Conservation (phyloP, 2,888 invertebrate species). For the Athrips mouffetella region DNA sequence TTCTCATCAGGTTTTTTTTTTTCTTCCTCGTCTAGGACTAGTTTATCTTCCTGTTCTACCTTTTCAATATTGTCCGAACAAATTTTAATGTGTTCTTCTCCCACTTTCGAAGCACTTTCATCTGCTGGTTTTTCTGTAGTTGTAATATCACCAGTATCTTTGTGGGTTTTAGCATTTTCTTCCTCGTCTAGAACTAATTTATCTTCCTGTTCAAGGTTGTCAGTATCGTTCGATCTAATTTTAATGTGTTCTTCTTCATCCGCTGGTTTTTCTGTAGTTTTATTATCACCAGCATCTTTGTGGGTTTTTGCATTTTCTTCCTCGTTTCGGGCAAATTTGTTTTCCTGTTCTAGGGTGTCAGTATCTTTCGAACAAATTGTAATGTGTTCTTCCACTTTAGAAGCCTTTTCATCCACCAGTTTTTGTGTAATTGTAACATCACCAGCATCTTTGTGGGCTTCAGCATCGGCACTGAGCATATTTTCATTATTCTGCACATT, state of each 20-base stretch:
- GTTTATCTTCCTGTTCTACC: neutral
- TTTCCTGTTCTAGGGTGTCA: slow-evolving; percentile 13
- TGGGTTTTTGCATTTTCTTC: slow-evolving; percentile 15
- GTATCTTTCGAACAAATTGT: neutral
- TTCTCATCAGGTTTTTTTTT: neutral
- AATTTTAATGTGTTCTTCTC: no score
- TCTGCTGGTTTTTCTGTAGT: neutral
- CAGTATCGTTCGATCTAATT: no score
- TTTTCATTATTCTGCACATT: slow-evolving; percentile 31
- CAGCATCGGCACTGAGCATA: slow-evolving; percentile 21
- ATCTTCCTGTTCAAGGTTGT: no score
- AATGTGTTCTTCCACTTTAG: neutral
- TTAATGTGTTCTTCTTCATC: slow-evolving; percentile 23
- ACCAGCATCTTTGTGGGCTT: slow-evolving; percentile 16
- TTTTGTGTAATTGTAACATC: slow-evolving; percentile 9
- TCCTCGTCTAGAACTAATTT: no score
- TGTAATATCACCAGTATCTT: no score
- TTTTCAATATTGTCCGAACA: no score
- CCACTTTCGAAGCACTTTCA: neutral
- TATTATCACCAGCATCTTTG: neutral
- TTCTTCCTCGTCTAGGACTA: neutral
- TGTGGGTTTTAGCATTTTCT: no score
- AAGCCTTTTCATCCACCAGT: neutral
- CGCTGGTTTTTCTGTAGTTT: slow-evolving; percentile 18
- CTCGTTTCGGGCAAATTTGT: slow-evolving; percentile 13